Evolutionary conservation across 1,140 invertebrate genomes (phyloP), one percentile per base, ranked within the genome.

Genomic region (Nebria ingens): DNA sequence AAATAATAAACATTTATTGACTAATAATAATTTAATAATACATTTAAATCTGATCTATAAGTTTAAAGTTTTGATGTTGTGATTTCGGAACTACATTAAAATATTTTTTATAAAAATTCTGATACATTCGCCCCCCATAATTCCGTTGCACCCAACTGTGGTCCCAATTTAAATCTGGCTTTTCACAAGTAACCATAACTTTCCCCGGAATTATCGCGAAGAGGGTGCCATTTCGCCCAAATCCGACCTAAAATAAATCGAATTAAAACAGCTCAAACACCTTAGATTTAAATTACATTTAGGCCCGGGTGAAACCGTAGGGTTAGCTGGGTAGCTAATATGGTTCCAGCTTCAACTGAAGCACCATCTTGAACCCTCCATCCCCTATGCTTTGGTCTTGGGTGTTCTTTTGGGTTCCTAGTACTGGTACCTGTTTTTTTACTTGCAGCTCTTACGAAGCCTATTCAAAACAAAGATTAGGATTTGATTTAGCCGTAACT

Each of bases 81-180:
- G 80, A 76, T 29, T 84, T 71, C 0, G 88, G 82, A 62, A 91
- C 78, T 42, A 92, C 76, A 76, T 91, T 83, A 59, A 83, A 87
- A 62, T 88, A 85, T 66, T 90, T 91, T 66, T 91, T 91, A 62
- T 83, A 86, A 62, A 91, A 84, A n/a, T 71, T 72, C 63, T 79
- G 76, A 2, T 75, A 65, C 61, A 81, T 69, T 58, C 85, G 69
- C 1, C 79, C 78, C 1, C 64, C 68, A 65, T 90, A 89, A 57
- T 76, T 71, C 22, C 74, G 66, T 63, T 80, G 71, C 3, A 86
- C 73, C 84, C 84, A 88, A 0, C 71, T 73, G 60, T 85, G 80
- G 19, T 82, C 73, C 82, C 82, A 86, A 60, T 87, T 78, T 0
- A 81, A 81, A 59, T 89, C 76, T 56, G 82, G 75, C 64, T 83